Evolutionary conservation across 2,113 vertebrate species (phyloP).

Genomic region (Synchiropus splendidus): DNA sequence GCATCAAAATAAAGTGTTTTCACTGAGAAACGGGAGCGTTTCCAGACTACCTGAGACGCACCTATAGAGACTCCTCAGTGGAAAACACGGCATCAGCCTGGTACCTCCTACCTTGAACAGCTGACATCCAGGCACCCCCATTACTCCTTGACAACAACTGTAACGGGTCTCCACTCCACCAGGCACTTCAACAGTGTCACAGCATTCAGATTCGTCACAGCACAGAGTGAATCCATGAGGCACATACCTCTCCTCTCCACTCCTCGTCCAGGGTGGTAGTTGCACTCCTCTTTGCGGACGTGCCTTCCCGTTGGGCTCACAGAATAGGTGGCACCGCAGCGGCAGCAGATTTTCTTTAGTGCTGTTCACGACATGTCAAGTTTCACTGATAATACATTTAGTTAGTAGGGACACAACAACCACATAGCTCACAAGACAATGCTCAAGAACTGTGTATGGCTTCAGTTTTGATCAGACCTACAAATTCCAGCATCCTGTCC

Average conservation of each 20-base stretch:
- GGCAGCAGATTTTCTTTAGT: conserved; percentile 67
- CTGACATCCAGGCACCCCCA: conserved; percentile 69
- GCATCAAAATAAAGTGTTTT: too few relatives aligned
- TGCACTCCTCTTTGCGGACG: conserved; percentile 69
- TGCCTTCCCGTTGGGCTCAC: conserved; percentile 64
- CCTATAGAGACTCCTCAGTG: too few relatives aligned
- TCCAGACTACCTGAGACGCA: too few relatives aligned
- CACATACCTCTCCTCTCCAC: conserved; percentile 60
- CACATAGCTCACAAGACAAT: too few relatives aligned
- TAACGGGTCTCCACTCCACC: conserved; percentile 69
- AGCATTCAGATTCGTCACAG: neutral
- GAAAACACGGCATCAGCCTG: too few relatives aligned
- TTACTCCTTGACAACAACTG: conserved; percentile 70
- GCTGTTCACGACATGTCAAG: conserved; percentile 38
- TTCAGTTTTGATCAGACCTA: too few relatives aligned
- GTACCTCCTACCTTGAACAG: conserved; percentile 55
- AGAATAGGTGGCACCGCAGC: conserved; percentile 66
- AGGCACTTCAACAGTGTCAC: conserved; percentile 51
- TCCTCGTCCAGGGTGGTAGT: conserved; percentile 70
- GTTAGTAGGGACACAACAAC: too few relatives aligned
- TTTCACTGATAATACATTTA: neutral
- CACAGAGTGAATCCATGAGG: neutral
- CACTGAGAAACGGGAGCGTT: too few relatives aligned
- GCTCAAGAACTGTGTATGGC: too few relatives aligned
- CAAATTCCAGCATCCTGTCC: too few relatives aligned